Conservation (phyloP, 2,888 invertebrate species). For the Heliconius hortense region DNA sequence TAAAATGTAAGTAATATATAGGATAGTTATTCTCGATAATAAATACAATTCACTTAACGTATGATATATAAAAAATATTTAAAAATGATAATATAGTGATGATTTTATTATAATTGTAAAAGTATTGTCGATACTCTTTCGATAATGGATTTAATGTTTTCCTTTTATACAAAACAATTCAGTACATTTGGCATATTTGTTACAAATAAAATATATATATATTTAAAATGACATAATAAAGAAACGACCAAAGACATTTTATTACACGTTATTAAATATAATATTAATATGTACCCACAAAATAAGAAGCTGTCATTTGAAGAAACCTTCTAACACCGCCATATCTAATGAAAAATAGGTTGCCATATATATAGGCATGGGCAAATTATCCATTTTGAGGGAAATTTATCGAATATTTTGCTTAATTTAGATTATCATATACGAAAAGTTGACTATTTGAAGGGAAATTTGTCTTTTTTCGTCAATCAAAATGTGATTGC, state of each 20-base stretch:
- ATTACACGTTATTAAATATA: not conserved
- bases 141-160: not conserved
- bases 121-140: not conserved
- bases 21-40: not conserved
- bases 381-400: too few relatives aligned
- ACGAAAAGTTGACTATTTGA: not conserved
- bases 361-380: not conserved
- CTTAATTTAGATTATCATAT: not conserved
- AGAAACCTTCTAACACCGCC: not conserved
- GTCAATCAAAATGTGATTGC: constrained; percentile 3
- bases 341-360: not conserved
- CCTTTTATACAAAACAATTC: not conserved
- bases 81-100: not conserved
- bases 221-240: not conserved
- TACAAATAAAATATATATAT: too few relatives aligned
- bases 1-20: constrained; percentile 4
- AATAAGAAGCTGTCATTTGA: not conserved
- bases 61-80: not conserved
- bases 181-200: not conserved
- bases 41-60: not conserved
- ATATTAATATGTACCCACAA: not conserved
- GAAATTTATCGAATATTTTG: too few relatives aligned
- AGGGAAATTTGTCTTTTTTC: too few relatives aligned
- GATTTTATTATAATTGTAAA: not conserved
- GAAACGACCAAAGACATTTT: not conserved